Base-by-base conservation (phyloP, 2,113 vertebrate species). In the Casuarius casuarius region DNA sequence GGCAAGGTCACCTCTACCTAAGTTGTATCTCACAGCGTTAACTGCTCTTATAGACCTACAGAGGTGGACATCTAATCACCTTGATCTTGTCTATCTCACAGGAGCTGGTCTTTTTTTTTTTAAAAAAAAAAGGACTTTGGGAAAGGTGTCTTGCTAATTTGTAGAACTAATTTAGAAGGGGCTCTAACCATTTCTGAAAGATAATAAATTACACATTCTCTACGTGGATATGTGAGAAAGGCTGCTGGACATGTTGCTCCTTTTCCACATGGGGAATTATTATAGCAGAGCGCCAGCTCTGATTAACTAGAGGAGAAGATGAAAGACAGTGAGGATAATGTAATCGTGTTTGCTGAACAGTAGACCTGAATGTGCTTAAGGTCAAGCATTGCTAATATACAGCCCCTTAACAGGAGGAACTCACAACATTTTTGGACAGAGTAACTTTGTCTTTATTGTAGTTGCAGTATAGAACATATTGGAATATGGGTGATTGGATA, bases 281-380 rank as follows among this genome's bases (percentile, higher is more conserved):
- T 89, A 78, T 65, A 92, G 48, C 73, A 89, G 66, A 87, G 74
- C 0, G 2, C 63, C 79, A 94, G 63, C 56, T 89, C 81, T 82
- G 81, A 87, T 95, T 92, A 95, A 78, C 84, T 81, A 51, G 46
- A 91, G 25, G 77, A 29, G 52, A 82, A 91, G 61, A 92, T 84
- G 73, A 97, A 95, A 96, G 89, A 68, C 66, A 66, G 80, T 75
- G 46, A 89, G 77, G 63, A 84, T 82, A 95, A 95, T 73, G 79
- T 65, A 93, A 91, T 74, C 4, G 0, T 82, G 48, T 87, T 92
- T 96, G 33, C 52, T 85, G 44, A 85, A 95, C 58, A 79, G 31
- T 49, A 52, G 81, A 75, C 77, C 49, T 0, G 0, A 92, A 95
- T 84, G 66, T 68, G 44, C 74, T 95, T 95, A 89, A 92, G 93